phyloP scores from a whole-genome alignment of 1,140 invertebrate species.

The Tetraneura akinire region DNA sequence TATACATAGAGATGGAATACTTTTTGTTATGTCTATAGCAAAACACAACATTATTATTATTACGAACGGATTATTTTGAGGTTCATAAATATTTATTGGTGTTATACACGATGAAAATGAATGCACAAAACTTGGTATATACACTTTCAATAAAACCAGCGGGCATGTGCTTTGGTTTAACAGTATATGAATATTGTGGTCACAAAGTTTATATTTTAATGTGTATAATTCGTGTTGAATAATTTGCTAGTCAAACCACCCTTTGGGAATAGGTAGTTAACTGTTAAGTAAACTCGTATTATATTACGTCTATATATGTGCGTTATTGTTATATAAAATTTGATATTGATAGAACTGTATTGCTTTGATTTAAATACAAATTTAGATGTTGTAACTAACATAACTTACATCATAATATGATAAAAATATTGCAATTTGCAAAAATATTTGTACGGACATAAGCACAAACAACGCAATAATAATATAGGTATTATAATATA shows the following conservation, averaged over 20 bases:
- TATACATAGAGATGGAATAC: neutral
- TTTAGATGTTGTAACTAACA: no score
- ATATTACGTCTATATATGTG: neutral
- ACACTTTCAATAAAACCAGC: neutral
- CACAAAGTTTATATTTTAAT: slow-evolving; percentile 16
- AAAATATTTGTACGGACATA: no score
- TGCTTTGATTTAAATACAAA: neutral
- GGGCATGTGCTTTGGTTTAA: neutral
- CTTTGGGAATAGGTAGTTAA: neutral
- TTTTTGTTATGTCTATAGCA: neutral
- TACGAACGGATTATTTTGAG: neutral
- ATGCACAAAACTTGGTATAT: neutral
- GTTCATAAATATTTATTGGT: neutral
- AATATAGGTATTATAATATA: no score
- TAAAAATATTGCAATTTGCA: no score
- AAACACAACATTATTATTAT: neutral
- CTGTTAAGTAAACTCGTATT: neutral
- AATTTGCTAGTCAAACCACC: neutral
- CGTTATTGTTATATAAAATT: neutral
- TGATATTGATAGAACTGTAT: neutral
- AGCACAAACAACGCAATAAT: no score
- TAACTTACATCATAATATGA: no score
- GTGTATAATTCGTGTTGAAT: slow-evolving; percentile 19
- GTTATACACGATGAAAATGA: neutral
- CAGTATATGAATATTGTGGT: neutral